These are phyloP conservation scores for Phyllostomus hastatus DNA, from an alignment of 2,113 vertebrate genomes.

Conservation along the genomic window DNA sequence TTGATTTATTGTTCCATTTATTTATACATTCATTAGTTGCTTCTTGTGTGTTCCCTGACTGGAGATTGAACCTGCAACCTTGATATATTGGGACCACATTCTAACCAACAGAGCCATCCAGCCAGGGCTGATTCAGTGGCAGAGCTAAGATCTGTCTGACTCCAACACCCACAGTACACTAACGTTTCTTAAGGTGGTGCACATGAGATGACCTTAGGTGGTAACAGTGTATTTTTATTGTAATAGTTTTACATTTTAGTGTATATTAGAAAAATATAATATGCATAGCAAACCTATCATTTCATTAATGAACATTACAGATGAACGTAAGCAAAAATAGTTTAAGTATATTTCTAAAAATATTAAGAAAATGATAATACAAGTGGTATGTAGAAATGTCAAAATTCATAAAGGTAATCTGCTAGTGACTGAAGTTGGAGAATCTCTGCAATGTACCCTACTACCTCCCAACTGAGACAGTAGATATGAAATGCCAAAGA, in stretches of 20 bases:
- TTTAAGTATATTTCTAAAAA: neutral
- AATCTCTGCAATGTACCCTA: neutral
- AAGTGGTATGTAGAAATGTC: neutral
- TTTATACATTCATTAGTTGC: too few relatives aligned
- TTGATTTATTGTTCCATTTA: too few relatives aligned
- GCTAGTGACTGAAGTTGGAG: neutral
- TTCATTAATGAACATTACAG: neutral
- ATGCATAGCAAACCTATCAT: neutral
- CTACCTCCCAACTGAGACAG: neutral
- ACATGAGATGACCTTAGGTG: neutral
- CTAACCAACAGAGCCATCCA: too few relatives aligned
- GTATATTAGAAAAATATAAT: neutral
- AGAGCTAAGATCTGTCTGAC: neutral
- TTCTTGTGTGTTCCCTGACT: too few relatives aligned
- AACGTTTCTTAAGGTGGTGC: neutral
- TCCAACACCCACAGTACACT: neutral
- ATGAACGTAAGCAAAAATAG: neutral
- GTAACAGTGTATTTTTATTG: neutral
- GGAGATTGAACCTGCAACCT: too few relatives aligned
- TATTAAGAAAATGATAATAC: neutral
- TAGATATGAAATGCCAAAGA: neutral
- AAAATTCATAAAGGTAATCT: neutral
- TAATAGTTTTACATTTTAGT: conserved; percentile 13
- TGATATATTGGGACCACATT: too few relatives aligned
- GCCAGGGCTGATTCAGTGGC: neutral